Evolutionary conservation across 2,797 vertebrate species (phyloP), one percentile per base, ranked within the genome.

Genomic region (Oreochromis mossambicus): DNA sequence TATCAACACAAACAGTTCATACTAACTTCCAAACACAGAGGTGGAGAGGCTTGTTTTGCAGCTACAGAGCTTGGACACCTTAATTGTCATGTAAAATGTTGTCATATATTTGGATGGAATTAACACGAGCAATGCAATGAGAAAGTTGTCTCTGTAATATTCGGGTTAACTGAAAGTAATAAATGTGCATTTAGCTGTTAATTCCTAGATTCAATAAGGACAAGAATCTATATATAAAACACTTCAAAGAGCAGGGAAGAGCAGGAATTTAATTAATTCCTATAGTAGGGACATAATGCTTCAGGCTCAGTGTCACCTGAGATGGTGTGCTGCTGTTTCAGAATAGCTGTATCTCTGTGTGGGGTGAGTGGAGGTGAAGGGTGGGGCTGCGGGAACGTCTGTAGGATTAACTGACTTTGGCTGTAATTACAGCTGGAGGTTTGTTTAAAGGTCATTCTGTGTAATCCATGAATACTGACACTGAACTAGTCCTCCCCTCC

Each of bases 381-480:
- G 11, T 4, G 19, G 15, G 17, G 51, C 26, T 48, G 43, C 38
- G 38, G 76, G 51, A 68, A 36, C 54, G 77, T 78, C 15, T 51
- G 43, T 51, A 41, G 80, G 78, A 87, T 87, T 86, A 90, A 89
- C 29, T 19, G 91, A 80, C 84, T 86, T 82, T 79, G 83, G 77
- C 82, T 87, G 80, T 89, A 85, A 93, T 92, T 89, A 87, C 10
- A 77, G 73, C 79, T 77, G 48, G 81, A 88, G 81, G 80, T 89
- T 87, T 86, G 61, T 58, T 80, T 83, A 89, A 91, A 90, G 86
- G 89, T 94, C 84, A 83, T 56, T 79, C 56, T 68, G 79, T 79
- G 81, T 86, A 89, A 92, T 86, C 68, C 81, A 85, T 89, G 80
- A 85, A 54, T 82, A 86, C 46, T 68, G 80, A 7, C 63, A 63